Conservation (phyloP, 2,113 vertebrate genomes). For the Trichomycterus rosablanca region DNA sequence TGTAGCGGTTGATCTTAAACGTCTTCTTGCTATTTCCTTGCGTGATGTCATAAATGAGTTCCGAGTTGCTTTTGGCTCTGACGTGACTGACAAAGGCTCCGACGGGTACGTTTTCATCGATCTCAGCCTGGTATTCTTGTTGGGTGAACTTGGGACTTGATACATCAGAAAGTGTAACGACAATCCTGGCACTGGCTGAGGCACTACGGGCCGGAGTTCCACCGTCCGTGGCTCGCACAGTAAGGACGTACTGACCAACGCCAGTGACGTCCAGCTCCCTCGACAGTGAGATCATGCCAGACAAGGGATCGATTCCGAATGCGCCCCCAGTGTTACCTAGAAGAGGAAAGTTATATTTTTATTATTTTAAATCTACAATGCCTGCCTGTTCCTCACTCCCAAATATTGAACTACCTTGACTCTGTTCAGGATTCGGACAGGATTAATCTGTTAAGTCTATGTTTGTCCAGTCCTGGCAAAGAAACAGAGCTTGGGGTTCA, state of each 20-base stretch:
- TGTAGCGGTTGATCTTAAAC: slow-evolving; percentile 87
- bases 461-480: too few species aligned
- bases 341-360: too few species aligned
- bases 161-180: slow-evolving; percentile 83
- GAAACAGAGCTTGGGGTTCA: too few species aligned
- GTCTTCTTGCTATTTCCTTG: slow-evolving; percentile 74
- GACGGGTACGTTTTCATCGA: slow-evolving; percentile 82
- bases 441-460: too few species aligned
- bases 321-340: slow-evolving; percentile 87
- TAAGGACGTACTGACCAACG: slow-evolving; percentile 84
- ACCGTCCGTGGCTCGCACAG: slow-evolving; percentile 81
- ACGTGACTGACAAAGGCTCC: slow-evolving; percentile 81
- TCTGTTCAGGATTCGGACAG: too few species aligned
- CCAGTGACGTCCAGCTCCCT: slow-evolving; percentile 81
- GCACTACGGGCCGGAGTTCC: slow-evolving; percentile 85
- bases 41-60: slow-evolving; percentile 81
- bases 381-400: too few species aligned
- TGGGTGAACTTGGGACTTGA: slow-evolving; percentile 85
- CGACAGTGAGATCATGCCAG: slow-evolving; percentile 82
- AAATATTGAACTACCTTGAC: too few species aligned
- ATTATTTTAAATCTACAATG: too few species aligned
- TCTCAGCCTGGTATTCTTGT: slow-evolving; percentile 88
- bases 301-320: slow-evolving; percentile 85
- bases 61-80: slow-evolving; percentile 83
- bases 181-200: slow-evolving; percentile 81